These are phyloP conservation scores for Mantis religiosa DNA, from an alignment of 2,888 invertebrate genomes.

Conservation along the genomic window DNA sequence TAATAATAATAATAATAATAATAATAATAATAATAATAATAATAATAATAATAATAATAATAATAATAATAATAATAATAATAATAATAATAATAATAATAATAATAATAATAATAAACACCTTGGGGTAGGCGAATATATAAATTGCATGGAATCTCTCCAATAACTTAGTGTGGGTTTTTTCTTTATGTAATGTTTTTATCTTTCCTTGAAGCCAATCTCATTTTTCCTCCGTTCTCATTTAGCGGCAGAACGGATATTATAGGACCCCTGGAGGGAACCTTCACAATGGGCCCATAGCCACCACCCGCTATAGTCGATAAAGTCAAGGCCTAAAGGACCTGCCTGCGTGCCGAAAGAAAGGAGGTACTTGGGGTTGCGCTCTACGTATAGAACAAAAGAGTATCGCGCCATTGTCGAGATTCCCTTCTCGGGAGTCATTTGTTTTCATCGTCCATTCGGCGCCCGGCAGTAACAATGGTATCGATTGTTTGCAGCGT, in stretches of 20 bases:
- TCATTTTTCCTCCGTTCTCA: neutral
- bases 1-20: too few species aligned
- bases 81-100: too few species aligned
- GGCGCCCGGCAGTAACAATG: neutral
- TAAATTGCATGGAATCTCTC: neutral
- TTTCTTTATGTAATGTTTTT: neutral
- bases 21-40: too few species aligned
- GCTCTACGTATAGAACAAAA: neutral
- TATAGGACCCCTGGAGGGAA: neutral
- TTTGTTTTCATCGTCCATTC: neutral
- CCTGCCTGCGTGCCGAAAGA: neutral
- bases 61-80: too few species aligned
- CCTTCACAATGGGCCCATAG: neutral
- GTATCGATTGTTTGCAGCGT: neutral
- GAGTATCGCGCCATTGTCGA: neutral
- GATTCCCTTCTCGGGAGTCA: neutral
- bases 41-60: too few species aligned
- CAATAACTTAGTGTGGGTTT: neutral
- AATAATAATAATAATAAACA: too few species aligned
- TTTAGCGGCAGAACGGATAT: neutral
- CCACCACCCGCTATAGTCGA: neutral
- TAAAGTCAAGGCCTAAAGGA: neutral
- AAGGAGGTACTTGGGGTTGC: neutral
- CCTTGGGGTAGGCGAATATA: too few species aligned
- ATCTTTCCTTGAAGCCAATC: neutral